Base-by-base conservation (phyloP, 2,113 vertebrate species). In the Tichodroma muraria region DNA sequence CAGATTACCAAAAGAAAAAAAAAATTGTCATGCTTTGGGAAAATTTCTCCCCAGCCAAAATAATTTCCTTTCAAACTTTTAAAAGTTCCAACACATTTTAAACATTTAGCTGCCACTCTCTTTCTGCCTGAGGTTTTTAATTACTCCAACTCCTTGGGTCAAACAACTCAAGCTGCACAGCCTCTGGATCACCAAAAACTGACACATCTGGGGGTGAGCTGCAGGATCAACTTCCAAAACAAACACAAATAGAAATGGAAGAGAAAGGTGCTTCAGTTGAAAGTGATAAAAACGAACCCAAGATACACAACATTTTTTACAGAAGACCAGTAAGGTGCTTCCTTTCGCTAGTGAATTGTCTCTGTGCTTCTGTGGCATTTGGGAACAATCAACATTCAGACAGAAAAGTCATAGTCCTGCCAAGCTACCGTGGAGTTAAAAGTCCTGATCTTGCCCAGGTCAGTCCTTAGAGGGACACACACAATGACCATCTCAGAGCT, bases 251-350 rank as follows among this genome's bases (percentile, higher is more conserved):
- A 42, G 49, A 76, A 90, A 42, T 28, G 10, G 86, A 89, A 93
- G 66, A 53, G 69, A 72, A 96, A 96, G 76, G 95, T 92, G 87
- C 92, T 77, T 93, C 28, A 4, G n/a, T 11, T 61, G 53, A 59
- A 49, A 80, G 42, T 24, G 53, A 86, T 89, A 56, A 73, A 87
- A 90, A 75, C 45, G 80, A 89, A 53, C 33, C 42, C 73, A 66
- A 5, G 6, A 8, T 20, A 86, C 40, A 76, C 23, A 77, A 79
- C 65, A 31, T 49, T 68, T 69, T 66, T 78, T 59, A 87, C 2
- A 86, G 84, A 94, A 88, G 65, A 90, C 50, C 37, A 90, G 10
- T 80, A 91, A 96, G 37, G 86, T 86, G 73, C 59, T 79, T 88
- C 71, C 88, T 92, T 86, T 78, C 57, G 68, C 47, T 85, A 86